Evolutionary conservation across 2,888 invertebrate genomes (phyloP), one percentile per base, ranked within the genome.

Genomic region (Cheilosia urbana): DNA sequence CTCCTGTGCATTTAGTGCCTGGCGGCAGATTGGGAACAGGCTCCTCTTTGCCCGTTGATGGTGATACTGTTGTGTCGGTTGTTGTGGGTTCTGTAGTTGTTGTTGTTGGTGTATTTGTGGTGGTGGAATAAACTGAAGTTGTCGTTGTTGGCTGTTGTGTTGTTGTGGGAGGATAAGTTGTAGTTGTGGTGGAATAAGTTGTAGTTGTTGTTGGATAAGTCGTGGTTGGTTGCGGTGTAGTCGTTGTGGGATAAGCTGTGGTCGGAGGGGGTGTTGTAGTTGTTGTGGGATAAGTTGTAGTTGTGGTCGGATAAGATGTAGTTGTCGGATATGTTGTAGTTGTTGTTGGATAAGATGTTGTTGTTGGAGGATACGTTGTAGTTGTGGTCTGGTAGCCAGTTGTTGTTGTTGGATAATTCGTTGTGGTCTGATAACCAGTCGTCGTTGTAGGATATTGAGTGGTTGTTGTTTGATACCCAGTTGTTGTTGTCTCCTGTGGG

Each of bases 1-100:
- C 94, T 21, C 91, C 90, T 11, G 92, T 89, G 89, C 95, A 95
- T 69, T 90, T 88, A 30, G 91, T 88, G 89, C 91, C 91, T 0
- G 92, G 88, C 11, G 90, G 90, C 2, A 91, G 84, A 76, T 90
- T 91, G 19, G 90, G 90, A 34, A 90, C 82, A 2, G 88, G 87
- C 21, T 84, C 84, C 27, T 80, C 84, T 3, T 66, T 80, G 9
- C 55, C 84, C 6, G 83, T 55, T 11, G 69, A n/a, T 40, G 78
- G 45, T 9, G 58, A 40, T 0, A 58, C 47, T 19, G 77, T 80
- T 4, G 89, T 89, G 24, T 90, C 87, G 0, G 89, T 87, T 24
- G 88, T 83, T 2, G 89, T 84, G 21, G 87, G 65, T 63, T 88
- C 88, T 4, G 90, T 80, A 6, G 85, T 89, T 17, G 78, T 80